Base-by-base conservation (phyloP, 2,888 invertebrate genomes). In the Polia nebulosa region DNA sequence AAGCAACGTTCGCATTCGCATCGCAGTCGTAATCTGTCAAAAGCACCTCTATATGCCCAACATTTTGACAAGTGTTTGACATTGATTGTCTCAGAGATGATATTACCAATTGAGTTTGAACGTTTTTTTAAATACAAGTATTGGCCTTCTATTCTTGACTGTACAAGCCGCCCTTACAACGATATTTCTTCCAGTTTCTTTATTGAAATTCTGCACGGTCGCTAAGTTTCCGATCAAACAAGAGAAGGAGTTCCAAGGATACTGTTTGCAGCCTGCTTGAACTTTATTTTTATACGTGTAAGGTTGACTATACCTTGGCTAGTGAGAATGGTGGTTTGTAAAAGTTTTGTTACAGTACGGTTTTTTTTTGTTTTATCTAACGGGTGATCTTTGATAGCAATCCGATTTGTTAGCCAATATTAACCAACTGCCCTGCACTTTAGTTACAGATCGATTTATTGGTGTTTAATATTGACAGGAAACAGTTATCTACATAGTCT, bases 141-240 rank as follows among this genome's bases (percentile, higher is more conserved):
- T 20, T 20, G 5, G 15, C 2, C 3, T 17, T 49, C 49, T 20
- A 13, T 29, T 32, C 32, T 52, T 52, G 32, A 52, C 52, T 20
- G 63, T 64, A 57, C 41, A 84, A 87, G 78, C 83, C 82, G 80
- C 87, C 87, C 87, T 82, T 81, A 81, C 84, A 83, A 74, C 89
- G 83, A 93, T 92, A 93, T 93, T 90, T 94, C 90, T 92, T 90
- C 82, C 81, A 79, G 85, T 80, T 87, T 88, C 92, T 92, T 92
- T 93, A 95, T 95, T 95, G 94, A 95, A 94, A 95, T 94, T 95
- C 94, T 92, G 86, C 80, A 87, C 85, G 87, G 85, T 82, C 86
- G 85, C 87, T 86, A 89, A 90, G 85, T 91, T 70, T 91, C 89
- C 88, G 88, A 91, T 91, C 90, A 87, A 85, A 80, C 70, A 77